A percentile compares a stretch with the other conserved stretches of the same genome.
Evolutionary conservation across 2,113 vertebrate species (phyloP).

Genomic region (Larimichthys crocea): DNA sequence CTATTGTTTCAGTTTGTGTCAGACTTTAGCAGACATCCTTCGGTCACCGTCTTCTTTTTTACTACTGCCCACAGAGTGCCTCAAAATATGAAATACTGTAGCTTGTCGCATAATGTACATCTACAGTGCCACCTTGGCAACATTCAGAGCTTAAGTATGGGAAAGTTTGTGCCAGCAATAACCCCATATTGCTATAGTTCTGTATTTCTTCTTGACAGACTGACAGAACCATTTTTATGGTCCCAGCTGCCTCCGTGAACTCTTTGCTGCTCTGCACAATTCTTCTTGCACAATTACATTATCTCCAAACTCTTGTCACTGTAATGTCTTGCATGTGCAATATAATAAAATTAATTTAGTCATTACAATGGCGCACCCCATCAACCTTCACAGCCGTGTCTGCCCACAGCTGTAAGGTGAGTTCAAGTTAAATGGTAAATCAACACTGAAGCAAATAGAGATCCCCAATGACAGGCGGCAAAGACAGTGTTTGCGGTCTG

Average conservation of each 20-base stretch:
- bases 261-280: slow-evolving; percentile 14
- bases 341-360: slow-evolving; percentile 34
- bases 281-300: slow-evolving; percentile 28
- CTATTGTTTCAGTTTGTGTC: background rate
- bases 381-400: background rate
- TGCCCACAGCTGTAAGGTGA: slow-evolving; percentile 10
- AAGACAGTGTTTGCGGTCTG: background rate
- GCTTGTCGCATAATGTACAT: background rate
- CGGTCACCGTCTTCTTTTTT: background rate
- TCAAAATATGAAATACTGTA: background rate
- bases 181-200: background rate
- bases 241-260: slow-evolving; percentile 20
- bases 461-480: background rate
- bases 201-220: slow-evolving; percentile 26
- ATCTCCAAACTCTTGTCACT: slow-evolving; percentile 26
- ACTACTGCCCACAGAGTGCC: background rate
- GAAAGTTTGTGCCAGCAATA: slow-evolving; percentile 2
- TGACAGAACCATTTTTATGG: slow-evolving; percentile 13
- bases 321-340: slow-evolving; percentile 12
- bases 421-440: background rate
- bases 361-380: slow-evolving; percentile 1
- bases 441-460: background rate
- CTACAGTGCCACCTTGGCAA: background rate
- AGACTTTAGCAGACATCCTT: background rate
- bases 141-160: background rate